Evolutionary conservation across 2,113 vertebrate genomes (phyloP), one percentile per base, ranked within the genome.

Genomic region (Heloderma charlesbogerti): DNA sequence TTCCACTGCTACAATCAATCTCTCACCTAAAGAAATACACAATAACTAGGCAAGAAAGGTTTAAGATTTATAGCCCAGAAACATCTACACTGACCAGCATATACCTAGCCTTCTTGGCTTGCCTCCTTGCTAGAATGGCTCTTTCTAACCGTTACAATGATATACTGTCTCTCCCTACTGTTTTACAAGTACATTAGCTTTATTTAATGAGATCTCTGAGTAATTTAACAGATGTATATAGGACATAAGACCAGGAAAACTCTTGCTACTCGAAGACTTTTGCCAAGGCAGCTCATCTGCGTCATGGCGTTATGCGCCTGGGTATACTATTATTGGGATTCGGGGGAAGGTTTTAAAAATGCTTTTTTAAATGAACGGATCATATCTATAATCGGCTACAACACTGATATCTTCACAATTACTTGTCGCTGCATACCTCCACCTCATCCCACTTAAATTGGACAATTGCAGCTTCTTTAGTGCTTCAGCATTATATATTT

Each of bases 161-260:
- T 99, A 98, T 99, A 99, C 98, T 97, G 98, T 98, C 97, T 98
- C 97, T 98, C 98, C 98, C 98, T 98, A 99, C 98, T 98, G 99
- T 98, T 99, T 99, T 99, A 99, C 98, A 99, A 98, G 98, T 98
- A 98, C 98, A 98, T 99, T 99, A 98, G 98, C 98, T 98, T 98
- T 98, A 98, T 99, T 99, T 99, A 99, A 99, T 99, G 98, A 99
- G 98, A 98, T 98, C 98, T 97, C 98, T 92, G 98, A 98, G 98
- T 98, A 98, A 98, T 98, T 98, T 98, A 98, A 98, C 98, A 98
- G 98, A 98, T 98, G 98, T 98, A 98, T 97, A 98, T 98, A 97
- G 98, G 97, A 98, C 97, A 97, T 98, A 96, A 97, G 98, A 98
- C 97, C 95, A 97, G 97, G 96, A 97, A 97, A 97, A 97, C 97